These are phyloP conservation scores for Gallinago undulata DNA, from an alignment of 2,113 vertebrate genomes.

Conservation along the genomic window DNA sequence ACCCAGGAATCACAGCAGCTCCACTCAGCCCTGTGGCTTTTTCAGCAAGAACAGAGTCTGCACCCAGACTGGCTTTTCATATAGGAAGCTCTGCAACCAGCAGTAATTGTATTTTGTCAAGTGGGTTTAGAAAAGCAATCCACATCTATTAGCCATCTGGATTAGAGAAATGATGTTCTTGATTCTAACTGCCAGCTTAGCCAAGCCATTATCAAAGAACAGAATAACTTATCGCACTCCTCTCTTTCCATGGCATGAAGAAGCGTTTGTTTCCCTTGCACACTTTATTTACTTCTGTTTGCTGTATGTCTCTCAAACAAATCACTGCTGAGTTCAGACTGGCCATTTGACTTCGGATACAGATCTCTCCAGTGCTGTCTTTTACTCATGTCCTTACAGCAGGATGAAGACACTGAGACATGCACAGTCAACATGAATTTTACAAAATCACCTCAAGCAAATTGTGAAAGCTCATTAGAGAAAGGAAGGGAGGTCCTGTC, in stretches of 20 bases:
- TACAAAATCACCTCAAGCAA: background rate
- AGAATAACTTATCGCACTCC: background rate
- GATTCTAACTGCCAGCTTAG: conserved; percentile 15
- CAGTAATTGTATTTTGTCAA: conserved; percentile 6
- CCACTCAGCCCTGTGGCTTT: background rate
- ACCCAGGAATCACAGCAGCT: background rate
- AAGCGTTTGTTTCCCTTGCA: background rate
- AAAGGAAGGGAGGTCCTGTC: background rate
- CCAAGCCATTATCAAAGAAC: background rate
- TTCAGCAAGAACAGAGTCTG: background rate
- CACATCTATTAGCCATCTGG: conserved; percentile 38
- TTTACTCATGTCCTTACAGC: background rate
- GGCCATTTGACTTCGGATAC: rapidly evolving
- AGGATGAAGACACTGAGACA: background rate
- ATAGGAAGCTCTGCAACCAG: background rate
- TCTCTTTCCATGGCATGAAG: background rate
- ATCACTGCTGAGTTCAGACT: background rate
- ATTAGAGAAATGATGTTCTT: conserved; percentile 32
- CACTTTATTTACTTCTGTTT: background rate
- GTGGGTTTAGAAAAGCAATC: conserved; percentile 35
- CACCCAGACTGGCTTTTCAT: background rate
- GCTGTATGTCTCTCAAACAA: background rate
- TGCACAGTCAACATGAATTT: background rate
- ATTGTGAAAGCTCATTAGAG: background rate
- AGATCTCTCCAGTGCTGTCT: background rate